A percentile compares a stretch with the other conserved stretches of the same genome.
Evolutionary conservation across 2,113 vertebrate genomes (phyloP).

Genomic region (Petrocephalus microphthalmus): DNA sequence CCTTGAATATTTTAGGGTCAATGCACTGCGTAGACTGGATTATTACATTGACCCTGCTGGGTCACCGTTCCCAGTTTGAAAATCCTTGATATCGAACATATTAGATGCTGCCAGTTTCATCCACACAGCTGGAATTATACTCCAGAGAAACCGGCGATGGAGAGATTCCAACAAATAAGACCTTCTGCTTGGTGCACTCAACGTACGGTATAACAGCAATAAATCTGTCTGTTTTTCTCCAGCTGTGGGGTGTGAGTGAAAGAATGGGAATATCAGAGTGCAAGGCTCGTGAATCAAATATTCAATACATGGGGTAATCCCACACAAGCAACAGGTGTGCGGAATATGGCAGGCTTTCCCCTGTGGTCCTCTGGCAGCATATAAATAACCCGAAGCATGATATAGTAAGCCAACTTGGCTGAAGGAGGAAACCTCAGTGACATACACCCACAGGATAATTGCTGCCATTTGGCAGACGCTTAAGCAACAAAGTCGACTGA

Average conservation of each 20-base stretch:
- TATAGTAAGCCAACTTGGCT: neutral
- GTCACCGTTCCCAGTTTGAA: neutral
- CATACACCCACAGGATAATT: neutral
- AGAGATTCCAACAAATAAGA: conserved; percentile 1
- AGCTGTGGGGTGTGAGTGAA: neutral
- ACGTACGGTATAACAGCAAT: neutral
- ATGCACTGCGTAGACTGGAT: neutral
- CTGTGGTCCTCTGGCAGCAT: neutral
- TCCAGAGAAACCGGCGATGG: neutral
- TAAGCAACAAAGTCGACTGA: neutral
- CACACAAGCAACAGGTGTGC: neutral
- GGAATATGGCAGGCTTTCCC: neutral
- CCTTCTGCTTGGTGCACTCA: neutral
- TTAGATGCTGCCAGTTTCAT: neutral
- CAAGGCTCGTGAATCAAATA: neutral
- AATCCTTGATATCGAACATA: neutral
- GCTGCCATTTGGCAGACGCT: neutral
- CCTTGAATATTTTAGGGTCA: neutral
- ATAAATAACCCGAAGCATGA: conserved; percentile 2
- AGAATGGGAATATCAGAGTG: neutral
- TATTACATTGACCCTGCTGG: neutral
- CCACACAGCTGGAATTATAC: neutral
- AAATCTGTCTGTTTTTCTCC: neutral
- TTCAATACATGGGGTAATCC: neutral
- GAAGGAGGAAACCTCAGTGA: neutral